Evolutionary conservation across 2,113 vertebrate genomes (phyloP), one percentile per base, ranked within the genome.

Genomic region (Eudyptes chrysolophus): DNA sequence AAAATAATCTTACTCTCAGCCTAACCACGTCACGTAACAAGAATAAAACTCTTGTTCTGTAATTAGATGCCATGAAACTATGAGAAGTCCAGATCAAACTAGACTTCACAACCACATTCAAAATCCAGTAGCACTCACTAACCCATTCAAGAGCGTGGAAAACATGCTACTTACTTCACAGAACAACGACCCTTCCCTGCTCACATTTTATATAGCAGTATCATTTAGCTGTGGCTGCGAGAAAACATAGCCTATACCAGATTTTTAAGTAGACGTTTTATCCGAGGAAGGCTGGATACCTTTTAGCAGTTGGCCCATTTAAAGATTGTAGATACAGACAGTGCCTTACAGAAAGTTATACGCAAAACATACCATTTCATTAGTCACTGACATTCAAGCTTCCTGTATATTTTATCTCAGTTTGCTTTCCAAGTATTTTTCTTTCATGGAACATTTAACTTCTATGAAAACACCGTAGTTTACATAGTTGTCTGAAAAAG

Each of bases 351-450:
- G 84, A 80, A 61, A 87, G 46, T 27, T 61, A 49, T 5, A 55
- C 2, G 2, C 52, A 87, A 81, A 91, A 62, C 64, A 54, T 26
- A 66, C 77, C 38, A 38, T 84, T 82, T 55, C 70, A 71, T 90
- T 79, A 83, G 61, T 83, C 79, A 83, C 70, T 85, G 90, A 88
- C 92, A 60, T 71, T 55, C 82, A 80, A 24, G 57, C 22, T 95
- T 95, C 92, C 92, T 89, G 84, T 87, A 26, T 61, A 91, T 72
- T 77, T 90, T 65, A 90, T 71, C 68, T 89, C 61, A 54, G 66
- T 61, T 90, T 85, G 75, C 88, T 94, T 89, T 90, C 66, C 89
- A 86, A 88, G 66, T 84, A 95, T 90, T 90, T 90, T 90, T 94
- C 86, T 68, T 92, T 85, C 86, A 95, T 1, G 54, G 86, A 94